Base-by-base conservation (phyloP, 92 coral and sea anemone genomes). In the Pocillopora meandrina region DNA sequence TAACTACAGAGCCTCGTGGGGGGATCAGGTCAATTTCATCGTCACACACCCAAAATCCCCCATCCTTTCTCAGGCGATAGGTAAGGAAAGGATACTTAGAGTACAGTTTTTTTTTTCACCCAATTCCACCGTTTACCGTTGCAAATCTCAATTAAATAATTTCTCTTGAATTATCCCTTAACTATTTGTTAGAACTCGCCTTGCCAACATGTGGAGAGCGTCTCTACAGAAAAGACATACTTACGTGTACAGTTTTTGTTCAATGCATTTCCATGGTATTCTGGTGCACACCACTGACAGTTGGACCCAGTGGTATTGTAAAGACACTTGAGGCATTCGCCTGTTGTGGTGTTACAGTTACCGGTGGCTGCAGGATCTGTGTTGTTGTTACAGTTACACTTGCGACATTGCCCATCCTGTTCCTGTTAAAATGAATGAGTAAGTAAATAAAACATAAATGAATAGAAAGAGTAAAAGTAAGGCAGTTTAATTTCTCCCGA, bases 271-370 rank as follows among this genome's bases (percentile, higher is more conserved):
- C 98, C 98, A 75, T 90, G 88, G 91, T 56, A 94, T 81, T 90
- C 91, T 42, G 94, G 80, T 56, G 84, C 90, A 68, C 98, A 96
- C 93, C 93, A 88, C 77, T 96, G 87, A 52, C 98, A 96, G 90
- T 85, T 85, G 70, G 72, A 69, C 3, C 98, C 98, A 17, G 96
- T 71, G 2, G 98, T 92, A 93, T 94, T 92, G 72, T 89, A 68
- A 20, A 77, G 76, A 71, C 98, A 96, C 84, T 94, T 92, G 23
- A 91, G 89, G 63, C 98, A 96, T 62, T 94, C 86, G 16, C 98
- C 98, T 1, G 98, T 92, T 10, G 96, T 96, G 52, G 90, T 95
- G 91, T 96, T 89, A 82, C 98, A 96, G 80, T 91, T 96, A 0
- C 92, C 95, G 31, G 55, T 67, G 33, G 72, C 21, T 55, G 68